phyloP scores from a whole-genome alignment of 2,888 invertebrate genomes.

The Euproctis similis region DNA sequence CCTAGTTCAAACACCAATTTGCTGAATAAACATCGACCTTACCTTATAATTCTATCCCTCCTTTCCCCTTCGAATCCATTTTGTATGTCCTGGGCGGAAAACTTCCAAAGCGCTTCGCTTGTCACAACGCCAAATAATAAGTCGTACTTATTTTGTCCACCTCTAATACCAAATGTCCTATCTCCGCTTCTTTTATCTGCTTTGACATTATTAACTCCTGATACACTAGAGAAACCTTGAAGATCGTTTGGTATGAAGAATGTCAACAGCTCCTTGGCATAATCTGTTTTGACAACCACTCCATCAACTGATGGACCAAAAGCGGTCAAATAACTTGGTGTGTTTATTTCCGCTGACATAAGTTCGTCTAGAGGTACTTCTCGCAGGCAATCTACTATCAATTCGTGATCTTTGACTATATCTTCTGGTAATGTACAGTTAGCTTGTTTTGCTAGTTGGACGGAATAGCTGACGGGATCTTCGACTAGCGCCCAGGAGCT shows the following conservation, averaged over 20 bases:
- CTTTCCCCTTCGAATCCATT: conserved; percentile 92
- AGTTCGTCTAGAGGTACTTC: conserved; percentile 84
- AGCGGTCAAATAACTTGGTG: conserved; percentile 88
- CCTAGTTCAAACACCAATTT: conserved; percentile 56
- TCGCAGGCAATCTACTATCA: conserved; percentile 88
- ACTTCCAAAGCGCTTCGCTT: conserved; percentile 93
- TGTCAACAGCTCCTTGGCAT: conserved; percentile 85
- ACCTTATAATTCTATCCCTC: conserved; percentile 87
- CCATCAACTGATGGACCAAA: conserved; percentile 97
- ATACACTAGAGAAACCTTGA: conserved; percentile 78
- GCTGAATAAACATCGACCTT: conserved; percentile 57
- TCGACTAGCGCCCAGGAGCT: conserved; percentile 94
- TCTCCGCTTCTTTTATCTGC: conserved; percentile 79
- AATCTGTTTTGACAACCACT: conserved; percentile 92
- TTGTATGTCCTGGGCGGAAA: conserved; percentile 89
- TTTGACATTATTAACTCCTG: conserved; percentile 74
- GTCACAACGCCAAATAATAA: conserved; percentile 94
- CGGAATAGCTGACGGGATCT: conserved; percentile 88
- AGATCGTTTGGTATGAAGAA: conserved; percentile 81
- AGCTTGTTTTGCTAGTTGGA: conserved; percentile 86
- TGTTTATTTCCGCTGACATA: conserved; percentile 83
- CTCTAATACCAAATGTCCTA: conserved; percentile 73
- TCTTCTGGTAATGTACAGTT: conserved; percentile 90
- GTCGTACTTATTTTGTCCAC: conserved; percentile 83
- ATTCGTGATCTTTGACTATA: conserved; percentile 87